Percentiles rank a stretch among this genome's conserved stretches.
phyloP scores from a whole-genome alignment of 2,113 vertebrate genomes.

The Neodon shergylaensis region DNA sequence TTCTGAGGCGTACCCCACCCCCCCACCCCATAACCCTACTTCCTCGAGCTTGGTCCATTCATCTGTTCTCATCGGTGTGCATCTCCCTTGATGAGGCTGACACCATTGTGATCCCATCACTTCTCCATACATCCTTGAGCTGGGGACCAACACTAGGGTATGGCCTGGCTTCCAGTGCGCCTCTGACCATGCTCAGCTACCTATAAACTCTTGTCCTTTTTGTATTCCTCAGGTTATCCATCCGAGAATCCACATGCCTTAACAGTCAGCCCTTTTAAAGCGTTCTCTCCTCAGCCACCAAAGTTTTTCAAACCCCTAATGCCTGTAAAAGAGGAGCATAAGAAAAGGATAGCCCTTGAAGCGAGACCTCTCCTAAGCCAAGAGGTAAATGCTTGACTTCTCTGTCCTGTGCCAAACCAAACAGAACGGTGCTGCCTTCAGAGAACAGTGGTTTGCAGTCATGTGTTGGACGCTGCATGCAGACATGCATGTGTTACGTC shows the following conservation, averaged over 20 bases:
- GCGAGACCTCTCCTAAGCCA: slow-evolving; percentile 94
- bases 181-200: background rate
- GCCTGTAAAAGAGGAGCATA: slow-evolving; percentile 96
- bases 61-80: background rate
- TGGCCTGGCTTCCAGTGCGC: background rate
- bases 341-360: slow-evolving; percentile 91
- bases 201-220: slow-evolving; percentile 36
- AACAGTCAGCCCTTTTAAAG: slow-evolving; percentile 94
- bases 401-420: background rate
- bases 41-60: background rate
- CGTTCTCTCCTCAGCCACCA: slow-evolving; percentile 94
- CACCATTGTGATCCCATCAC: background rate
- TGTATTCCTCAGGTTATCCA: slow-evolving; percentile 81
- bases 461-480: background rate
- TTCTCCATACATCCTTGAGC: background rate
- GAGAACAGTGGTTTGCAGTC: background rate
- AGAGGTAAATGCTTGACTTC: slow-evolving; percentile 88
- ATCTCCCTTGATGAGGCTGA: background rate
- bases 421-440: background rate
- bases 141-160: background rate
- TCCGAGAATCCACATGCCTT: slow-evolving; percentile 92
- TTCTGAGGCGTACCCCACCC: background rate
- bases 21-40: background rate
- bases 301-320: slow-evolving; percentile 98
- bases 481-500: background rate